Evolutionary conservation across 1,140 invertebrate genomes (phyloP), one percentile per base, ranked within the genome.

Genomic region (Atopsyche davidsoni): DNA sequence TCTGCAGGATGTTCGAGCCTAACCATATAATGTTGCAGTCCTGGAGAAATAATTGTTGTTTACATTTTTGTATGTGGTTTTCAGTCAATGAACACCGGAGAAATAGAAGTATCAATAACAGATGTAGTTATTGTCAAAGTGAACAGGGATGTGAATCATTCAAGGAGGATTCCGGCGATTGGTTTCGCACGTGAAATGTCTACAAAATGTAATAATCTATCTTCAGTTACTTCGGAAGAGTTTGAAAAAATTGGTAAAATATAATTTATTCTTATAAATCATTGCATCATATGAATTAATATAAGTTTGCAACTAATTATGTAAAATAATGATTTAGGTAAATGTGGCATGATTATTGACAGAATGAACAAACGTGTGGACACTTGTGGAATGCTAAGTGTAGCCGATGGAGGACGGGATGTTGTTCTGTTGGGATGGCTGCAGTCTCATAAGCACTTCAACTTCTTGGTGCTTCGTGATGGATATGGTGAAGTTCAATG

Each of bases 381-480:
- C 57, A 85, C 82, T 1, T 91, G 87, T 72, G 87, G 85, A 18
- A 78, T 86, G 60, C 62, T 91, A 13, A 68, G 67, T 7, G 53
- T 56, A n/a, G 56, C 68, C 17, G 64, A 88, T 73, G 70, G 79
- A 14, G 83, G 82, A 22, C 62, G 81, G 61, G 62, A 68, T 36
- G 85, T 92, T 0, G 72, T 65, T 3, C 57, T 92, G 1, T 83
- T 76, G 63, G 89, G 89, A 1, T 92, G 89, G 87, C 58, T 89
- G 21, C 79, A 87, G 43, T 82, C 72, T 62, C 70, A 78, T 4
- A 41, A 49, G 40, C 70, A 86, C 58, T 67, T 80, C 58, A 64
- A 66, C 60, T 90, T 92, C 67, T 57, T 86, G 3, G 74, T 81
- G 24, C 61, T 92, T 6, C 69, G 85, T 60, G 89, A 92, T 69